Percentiles rank a stretch among this genome's conserved stretches.
phyloP scores from a whole-genome alignment of 1,140 invertebrate species.

The Paralvinella palmiformis region DNA sequence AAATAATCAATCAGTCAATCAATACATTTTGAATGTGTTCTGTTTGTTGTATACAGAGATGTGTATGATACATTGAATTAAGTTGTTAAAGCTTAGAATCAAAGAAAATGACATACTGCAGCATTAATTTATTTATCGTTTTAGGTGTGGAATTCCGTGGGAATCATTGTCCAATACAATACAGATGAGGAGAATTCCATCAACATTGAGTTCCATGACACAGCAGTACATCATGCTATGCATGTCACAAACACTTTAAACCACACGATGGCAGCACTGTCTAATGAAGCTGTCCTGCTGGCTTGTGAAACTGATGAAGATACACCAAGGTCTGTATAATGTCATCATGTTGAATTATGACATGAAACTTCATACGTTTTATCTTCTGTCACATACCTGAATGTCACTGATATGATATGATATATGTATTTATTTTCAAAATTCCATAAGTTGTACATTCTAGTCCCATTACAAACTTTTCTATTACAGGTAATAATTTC shows the following conservation, averaged over 20 bases:
- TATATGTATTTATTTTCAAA: too few species aligned
- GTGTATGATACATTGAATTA: too few species aligned
- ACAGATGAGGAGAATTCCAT: constrained; percentile 61
- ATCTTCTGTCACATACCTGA: too few species aligned
- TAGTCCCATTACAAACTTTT: too few species aligned
- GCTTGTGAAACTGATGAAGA: constrained; percentile 58
- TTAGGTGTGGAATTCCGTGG: constrained; percentile 52
- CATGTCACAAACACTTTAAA: constrained; percentile 72
- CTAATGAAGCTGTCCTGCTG: constrained; percentile 68
- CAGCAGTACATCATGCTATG: constrained; percentile 79
- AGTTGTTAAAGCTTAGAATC: background rate
- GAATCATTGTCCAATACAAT: constrained; percentile 46
- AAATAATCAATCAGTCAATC: too few species aligned
- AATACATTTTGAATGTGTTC: too few species aligned
- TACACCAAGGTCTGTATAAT: constrained; percentile 53
- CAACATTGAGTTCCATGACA: constrained; percentile 92
- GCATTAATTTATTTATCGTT: background rate
- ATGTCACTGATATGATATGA: too few species aligned
- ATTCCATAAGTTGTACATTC: too few species aligned
- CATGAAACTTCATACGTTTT: too few species aligned
- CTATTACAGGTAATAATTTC: too few species aligned
- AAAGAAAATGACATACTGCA: background rate
- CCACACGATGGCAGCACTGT: constrained; percentile 78
- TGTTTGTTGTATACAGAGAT: too few species aligned
- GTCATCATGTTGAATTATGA: too few species aligned